Conservation (phyloP, 2,888 invertebrate genomes). For the Pristionchus exspectatus region DNA sequence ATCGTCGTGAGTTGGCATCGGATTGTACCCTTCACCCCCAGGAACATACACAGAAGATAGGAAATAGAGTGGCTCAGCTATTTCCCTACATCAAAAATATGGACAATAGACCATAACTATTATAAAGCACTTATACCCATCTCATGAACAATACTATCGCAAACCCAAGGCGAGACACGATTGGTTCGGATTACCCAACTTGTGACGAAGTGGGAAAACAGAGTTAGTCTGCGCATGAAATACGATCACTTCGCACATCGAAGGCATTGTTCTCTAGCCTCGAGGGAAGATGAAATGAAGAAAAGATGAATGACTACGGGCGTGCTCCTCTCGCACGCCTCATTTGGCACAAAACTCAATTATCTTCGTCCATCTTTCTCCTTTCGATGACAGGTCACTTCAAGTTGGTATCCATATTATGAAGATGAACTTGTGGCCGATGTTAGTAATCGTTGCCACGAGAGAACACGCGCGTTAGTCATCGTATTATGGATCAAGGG, state of each 20-base stretch:
- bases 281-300: constrained; percentile 12
- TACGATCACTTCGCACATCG: neutral
- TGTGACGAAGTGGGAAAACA: constrained; percentile 17
- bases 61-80: neutral
- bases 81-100: neutral
- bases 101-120: neutral
- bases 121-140: neutral
- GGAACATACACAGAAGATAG: neutral
- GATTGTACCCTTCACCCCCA: neutral
- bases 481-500: neutral
- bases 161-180: neutral
- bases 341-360: constrained; percentile 39
- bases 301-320: constrained; percentile 40
- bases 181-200: constrained; percentile 22
- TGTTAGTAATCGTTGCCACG: neutral
- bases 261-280: neutral
- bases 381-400: constrained; percentile 19
- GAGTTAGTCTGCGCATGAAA: neutral
- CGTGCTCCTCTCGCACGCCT: constrained; percentile 21
- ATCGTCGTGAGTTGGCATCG: neutral
- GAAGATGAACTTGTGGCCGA: neutral
- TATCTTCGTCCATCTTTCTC: constrained; percentile 1
- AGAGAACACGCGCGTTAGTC: neutral
- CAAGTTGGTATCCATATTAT: neutral
- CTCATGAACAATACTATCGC: neutral